These are phyloP conservation scores for Camarhynchus parvulus DNA, from an alignment of 2,113 vertebrate species.

Conservation along the genomic window DNA sequence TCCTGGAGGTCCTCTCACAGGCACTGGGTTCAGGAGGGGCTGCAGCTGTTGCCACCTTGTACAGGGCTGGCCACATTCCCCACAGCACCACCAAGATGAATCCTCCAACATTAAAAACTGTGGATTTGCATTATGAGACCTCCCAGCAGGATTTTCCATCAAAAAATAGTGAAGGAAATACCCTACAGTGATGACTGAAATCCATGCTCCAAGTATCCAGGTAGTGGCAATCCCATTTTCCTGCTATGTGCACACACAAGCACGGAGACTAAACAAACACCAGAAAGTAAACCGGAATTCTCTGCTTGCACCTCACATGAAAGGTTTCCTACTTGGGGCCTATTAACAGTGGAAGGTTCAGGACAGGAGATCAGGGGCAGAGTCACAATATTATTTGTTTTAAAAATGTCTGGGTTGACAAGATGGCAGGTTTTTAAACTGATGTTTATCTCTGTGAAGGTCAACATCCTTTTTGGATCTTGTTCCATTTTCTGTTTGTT, in stretches of 20 bases:
- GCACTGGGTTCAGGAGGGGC: accelerated
- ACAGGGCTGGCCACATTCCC: neutral
- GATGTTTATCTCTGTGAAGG: neutral
- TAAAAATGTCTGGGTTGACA: slow-evolving; percentile 17
- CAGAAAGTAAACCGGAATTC: neutral
- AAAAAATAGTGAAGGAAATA: neutral
- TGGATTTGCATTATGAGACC: neutral
- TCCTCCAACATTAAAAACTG: neutral
- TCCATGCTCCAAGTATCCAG: neutral
- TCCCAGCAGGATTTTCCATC: neutral
- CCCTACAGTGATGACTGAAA: neutral
- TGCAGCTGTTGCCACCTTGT: neutral
- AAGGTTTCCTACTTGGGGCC: slow-evolving; percentile 13
- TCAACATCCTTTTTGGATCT: slow-evolving; percentile 15
- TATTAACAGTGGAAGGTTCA: neutral
- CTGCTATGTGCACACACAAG: neutral
- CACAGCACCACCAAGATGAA: neutral
- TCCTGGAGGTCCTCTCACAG: neutral
- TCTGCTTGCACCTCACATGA: neutral
- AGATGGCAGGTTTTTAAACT: neutral
- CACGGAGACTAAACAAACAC: neutral
- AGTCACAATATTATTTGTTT: slow-evolving; percentile 26
- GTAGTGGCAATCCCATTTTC: neutral
- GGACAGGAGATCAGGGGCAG: neutral
- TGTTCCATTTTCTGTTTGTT: neutral